A percentile compares a stretch with the other conserved stretches of the same genome.
Evolutionary conservation across 2,113 vertebrate species (phyloP).

Genomic region (Drymodes brunneopygia): DNA sequence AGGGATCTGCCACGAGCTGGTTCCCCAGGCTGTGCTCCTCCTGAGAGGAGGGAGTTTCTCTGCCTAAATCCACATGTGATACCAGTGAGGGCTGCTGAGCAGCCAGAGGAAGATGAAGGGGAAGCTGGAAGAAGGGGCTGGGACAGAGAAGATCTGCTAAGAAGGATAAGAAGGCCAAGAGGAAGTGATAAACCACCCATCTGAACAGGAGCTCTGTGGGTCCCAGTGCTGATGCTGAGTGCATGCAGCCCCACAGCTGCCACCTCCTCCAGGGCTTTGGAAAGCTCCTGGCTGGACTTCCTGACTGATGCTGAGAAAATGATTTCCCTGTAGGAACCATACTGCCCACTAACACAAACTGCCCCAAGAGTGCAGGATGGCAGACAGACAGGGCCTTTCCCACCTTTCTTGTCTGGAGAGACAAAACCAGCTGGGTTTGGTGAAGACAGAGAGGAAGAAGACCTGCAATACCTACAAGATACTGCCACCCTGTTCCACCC

Average conservation of each 20-base stretch:
- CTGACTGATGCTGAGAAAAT: neutral
- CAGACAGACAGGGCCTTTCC: neutral
- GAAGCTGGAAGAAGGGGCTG: neutral
- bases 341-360: neutral
- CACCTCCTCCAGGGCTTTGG: neutral
- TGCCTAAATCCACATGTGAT: rapidly evolving
- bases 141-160: neutral
- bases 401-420: neutral
- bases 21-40: neutral
- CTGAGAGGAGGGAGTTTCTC: neutral
- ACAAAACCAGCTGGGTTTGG: neutral
- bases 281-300: neutral
- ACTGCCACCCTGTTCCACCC: neutral
- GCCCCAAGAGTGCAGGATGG: neutral
- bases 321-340: neutral
- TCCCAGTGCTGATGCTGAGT: neutral
- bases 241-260: neutral
- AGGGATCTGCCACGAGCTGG: neutral
- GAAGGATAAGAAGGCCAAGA: neutral
- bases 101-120: neutral
- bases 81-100: neutral
- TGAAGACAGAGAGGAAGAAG: neutral
- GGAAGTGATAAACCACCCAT: neutral
- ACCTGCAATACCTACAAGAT: neutral
- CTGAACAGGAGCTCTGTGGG: neutral